Evolutionary conservation across 1,140 invertebrate species (phyloP).

Genomic region (Hylaeus volcanicus): DNA sequence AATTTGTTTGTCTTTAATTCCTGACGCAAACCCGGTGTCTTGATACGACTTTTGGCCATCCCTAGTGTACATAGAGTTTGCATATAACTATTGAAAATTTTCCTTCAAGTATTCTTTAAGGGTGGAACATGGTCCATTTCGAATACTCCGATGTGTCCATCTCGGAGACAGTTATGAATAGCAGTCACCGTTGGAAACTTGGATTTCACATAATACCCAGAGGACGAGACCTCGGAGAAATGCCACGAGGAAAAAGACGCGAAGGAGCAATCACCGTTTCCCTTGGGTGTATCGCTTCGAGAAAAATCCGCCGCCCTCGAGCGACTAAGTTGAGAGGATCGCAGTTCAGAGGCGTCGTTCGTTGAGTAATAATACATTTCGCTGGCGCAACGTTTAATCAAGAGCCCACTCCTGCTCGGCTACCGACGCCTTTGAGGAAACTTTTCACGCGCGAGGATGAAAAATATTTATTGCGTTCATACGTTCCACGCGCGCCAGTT

Average conservation of each 20-base stretch:
- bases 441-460: slow-evolving; percentile 25
- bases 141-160: too few species aligned
- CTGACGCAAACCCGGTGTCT: too few species aligned
- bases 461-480: slow-evolving; percentile 40
- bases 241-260: slow-evolving; percentile 24
- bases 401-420: not conserved
- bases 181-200: slow-evolving; percentile 49
- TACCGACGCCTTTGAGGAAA: slow-evolving; percentile 21
- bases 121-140: too few species aligned
- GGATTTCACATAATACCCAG: slow-evolving; percentile 23
- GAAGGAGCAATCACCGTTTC: slow-evolving; percentile 35
- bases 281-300: slow-evolving; percentile 34
- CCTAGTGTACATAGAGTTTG: too few species aligned
- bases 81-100: too few species aligned
- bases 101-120: too few species aligned
- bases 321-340: slow-evolving; percentile 42
- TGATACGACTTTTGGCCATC: too few species aligned
- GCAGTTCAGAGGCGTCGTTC: slow-evolving; percentile 44
- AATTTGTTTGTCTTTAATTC: too few species aligned
- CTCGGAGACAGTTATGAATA: too few species aligned
- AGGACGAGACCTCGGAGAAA: not conserved
- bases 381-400: slow-evolving; percentile 53
- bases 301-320: slow-evolving; percentile 45
- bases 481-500: not conserved
- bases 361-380: slow-evolving; percentile 49